These are phyloP conservation scores for Nycteola revayana DNA, from an alignment of 2,888 invertebrate species.

Conservation along the genomic window DNA sequence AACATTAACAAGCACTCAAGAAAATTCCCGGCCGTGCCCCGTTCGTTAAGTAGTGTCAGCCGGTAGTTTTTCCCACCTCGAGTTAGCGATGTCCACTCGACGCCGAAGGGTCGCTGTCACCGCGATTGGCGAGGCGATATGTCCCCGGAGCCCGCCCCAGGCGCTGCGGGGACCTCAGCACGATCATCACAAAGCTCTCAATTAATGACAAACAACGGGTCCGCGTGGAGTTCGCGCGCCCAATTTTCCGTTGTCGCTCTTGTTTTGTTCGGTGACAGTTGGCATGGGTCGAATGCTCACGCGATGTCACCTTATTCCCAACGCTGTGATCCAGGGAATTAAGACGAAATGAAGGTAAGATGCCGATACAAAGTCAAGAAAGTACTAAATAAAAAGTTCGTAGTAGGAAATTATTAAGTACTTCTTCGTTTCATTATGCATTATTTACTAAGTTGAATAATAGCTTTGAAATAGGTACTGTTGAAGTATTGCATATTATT, in stretches of 20 bases:
- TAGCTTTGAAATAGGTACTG: no score
- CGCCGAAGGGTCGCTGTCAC: slow-evolving; percentile 73
- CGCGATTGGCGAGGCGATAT: slow-evolving; percentile 77
- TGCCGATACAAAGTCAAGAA: no score
- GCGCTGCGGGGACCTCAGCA: slow-evolving; percentile 49
- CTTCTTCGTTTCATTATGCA: no score
- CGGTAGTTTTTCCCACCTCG: slow-evolving; percentile 81
- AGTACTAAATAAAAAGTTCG: no score
- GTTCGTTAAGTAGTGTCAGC: slow-evolving; percentile 79
- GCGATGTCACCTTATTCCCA: slow-evolving; percentile 52
- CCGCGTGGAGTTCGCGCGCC: slow-evolving; percentile 51
- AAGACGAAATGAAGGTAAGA: slow-evolving; percentile 10
- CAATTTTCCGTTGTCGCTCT: slow-evolving; percentile 76
- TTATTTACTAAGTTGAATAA: no score
- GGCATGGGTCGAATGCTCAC: slow-evolving; percentile 61
- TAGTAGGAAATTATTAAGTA: no score
- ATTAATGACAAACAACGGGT: slow-evolving; percentile 74
- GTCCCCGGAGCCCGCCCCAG: slow-evolving; percentile 72
- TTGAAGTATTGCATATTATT: no score
- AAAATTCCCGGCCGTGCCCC: slow-evolving; percentile 74
- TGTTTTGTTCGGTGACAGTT: slow-evolving; percentile 72
- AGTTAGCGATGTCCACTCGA: slow-evolving; percentile 56
- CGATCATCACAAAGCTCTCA: slow-evolving; percentile 76
- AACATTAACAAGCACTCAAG: slow-evolving; percentile 82
- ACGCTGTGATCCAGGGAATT: slow-evolving; percentile 23